These are phyloP conservation scores for Catalaphyllia jardinei DNA, from an alignment of 64 coral and sea anemone species.

Conservation along the genomic window DNA sequence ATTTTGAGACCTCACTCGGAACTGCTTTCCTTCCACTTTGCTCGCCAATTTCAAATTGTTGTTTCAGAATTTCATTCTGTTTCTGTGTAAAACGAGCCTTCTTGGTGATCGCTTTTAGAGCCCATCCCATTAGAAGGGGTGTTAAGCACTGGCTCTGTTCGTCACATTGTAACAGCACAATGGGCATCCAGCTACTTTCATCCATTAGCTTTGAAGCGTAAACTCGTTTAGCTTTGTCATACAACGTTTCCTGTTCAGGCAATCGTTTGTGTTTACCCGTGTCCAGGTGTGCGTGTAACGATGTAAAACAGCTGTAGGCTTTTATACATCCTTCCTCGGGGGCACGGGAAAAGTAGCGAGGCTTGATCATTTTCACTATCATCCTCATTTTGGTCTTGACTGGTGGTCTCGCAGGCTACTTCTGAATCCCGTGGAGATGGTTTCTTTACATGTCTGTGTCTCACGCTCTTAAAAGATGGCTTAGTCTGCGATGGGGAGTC, in stretches of 20 bases:
- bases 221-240: conserved; percentile 10
- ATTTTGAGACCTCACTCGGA: too few relatives aligned
- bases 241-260: conserved; percentile 39
- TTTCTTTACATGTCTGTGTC: too few relatives aligned
- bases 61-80: conserved; percentile 16
- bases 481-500: background rate
- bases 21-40: too few relatives aligned
- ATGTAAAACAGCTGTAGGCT: conserved; percentile 11
- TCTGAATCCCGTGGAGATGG: too few relatives aligned
- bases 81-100: conserved; percentile 21
- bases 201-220: background rate
- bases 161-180: too few relatives aligned
- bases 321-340: conserved; percentile 51
- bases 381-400: too few relatives aligned
- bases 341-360: conserved; percentile 8
- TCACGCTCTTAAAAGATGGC: background rate
- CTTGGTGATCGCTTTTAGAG: background rate
- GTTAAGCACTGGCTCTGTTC: too few relatives aligned
- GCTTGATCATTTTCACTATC: too few relatives aligned
- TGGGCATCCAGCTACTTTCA: too few relatives aligned
- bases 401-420: too few relatives aligned
- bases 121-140: too few relatives aligned
- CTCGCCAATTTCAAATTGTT: background rate
- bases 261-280: too few relatives aligned
- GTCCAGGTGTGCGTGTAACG: conserved; percentile 38